Base-by-base conservation (phyloP, 2,888 invertebrate genomes). In the Macrophya annulata region DNA sequence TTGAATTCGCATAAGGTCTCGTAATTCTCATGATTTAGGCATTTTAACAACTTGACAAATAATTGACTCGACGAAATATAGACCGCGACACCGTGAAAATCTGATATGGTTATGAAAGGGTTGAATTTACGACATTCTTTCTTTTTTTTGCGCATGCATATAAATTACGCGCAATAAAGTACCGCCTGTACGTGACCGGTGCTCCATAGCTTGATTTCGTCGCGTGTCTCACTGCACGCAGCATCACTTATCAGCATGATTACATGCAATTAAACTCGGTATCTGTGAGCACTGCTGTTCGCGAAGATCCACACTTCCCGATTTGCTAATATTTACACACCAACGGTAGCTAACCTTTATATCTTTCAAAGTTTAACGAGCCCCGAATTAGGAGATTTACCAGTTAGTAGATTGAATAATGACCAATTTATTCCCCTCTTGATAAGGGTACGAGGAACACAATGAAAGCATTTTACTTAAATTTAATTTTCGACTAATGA, bases 201-300 rank as follows among this genome's bases (percentile, higher is more conserved):
- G 40, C 15, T 21, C 12, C 37, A 62, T 62, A 40, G 81, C 62
- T 62, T 81, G 62, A 59, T 81, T 81, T 81, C 81, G 62, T 81
- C 43, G 59, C 81, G 81, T 81, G 81, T 62, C 81, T 51, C 59
- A 40, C 10, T 62, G 62, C 81, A 81, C 81, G 81, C 81, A 81
- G 81, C 81, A 81, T 81, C 81, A 81, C 81, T 81, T 81, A 81
- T 81, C 81, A 62, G 81, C 43, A 81, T 81, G 81, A 81, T 81
- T 81, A 81, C 81, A 81, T 81, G 62, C 81, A 81, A 81, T 81
- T 81, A 81, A 81, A 81, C 62, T 43, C 40, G 9, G 81, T 43
- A 81, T 81, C 81, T 81, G 17, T 62, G 59, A 81, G 62, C 43
- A 43, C 59, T 62, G 43, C 59, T 37, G 43, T 81, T 81, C 45